These are phyloP conservation scores for Sinhomidia bicolor DNA, from an alignment of 2,888 invertebrate species.

Conservation along the genomic window DNA sequence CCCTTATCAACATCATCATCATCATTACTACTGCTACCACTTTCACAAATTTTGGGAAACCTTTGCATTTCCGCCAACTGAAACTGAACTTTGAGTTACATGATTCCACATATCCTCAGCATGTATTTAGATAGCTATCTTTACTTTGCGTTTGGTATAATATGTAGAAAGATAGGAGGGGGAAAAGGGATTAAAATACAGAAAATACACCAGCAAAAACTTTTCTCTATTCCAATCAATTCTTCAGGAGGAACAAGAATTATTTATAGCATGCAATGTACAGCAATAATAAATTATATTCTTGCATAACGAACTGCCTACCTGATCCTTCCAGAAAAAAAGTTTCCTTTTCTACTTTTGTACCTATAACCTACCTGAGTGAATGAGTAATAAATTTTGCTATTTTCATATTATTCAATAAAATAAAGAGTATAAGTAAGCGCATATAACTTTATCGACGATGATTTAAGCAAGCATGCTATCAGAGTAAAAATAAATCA, in stretches of 20 bases:
- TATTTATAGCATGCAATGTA: constrained; percentile 8
- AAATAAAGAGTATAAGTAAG: too few species aligned
- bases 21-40: too few species aligned
- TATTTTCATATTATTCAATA: too few species aligned
- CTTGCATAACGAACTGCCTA: too few species aligned
- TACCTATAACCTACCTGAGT: too few species aligned
- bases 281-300: constrained; percentile 26
- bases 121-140: not conserved
- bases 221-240: constrained; percentile 36
- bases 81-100: not conserved
- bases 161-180: not conserved
- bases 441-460: too few species aligned
- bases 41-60: not conserved
- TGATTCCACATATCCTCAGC: not conserved
- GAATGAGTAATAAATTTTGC: too few species aligned
- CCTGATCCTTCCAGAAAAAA: not conserved
- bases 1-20: constrained; percentile 5
- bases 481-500: not conserved
- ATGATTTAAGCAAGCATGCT: too few species aligned
- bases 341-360: not conserved
- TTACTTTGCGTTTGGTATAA: too few species aligned
- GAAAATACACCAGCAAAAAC: not conserved
- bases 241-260: not conserved
- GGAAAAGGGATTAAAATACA: constrained; percentile 37
- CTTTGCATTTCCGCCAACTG: not conserved